Evolutionary conservation across 1,140 invertebrate genomes (phyloP).

Genomic region (Drosophila seguyi): DNA sequence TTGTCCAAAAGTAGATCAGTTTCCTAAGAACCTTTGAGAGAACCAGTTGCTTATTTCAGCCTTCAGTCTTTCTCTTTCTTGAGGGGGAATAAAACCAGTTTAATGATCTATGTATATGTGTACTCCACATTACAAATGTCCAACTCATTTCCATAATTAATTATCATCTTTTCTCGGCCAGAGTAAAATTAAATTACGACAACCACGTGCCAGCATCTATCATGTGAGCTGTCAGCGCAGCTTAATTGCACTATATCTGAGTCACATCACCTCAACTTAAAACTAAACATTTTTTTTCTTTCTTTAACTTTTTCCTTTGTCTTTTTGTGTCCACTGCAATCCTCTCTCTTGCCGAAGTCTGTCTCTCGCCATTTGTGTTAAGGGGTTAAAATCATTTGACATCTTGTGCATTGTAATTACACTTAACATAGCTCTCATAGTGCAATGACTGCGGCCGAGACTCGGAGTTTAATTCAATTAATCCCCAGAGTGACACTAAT

Average conservation of each 20-base stretch:
- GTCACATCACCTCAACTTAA: slow-evolving; percentile 18
- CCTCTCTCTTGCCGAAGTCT: slow-evolving; percentile 28
- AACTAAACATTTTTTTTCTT: slow-evolving; percentile 24
- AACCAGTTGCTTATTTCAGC: slow-evolving; percentile 23
- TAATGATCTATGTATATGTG: slow-evolving; percentile 6
- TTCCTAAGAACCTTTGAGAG: not conserved
- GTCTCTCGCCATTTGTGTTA: slow-evolving; percentile 49
- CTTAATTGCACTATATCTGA: slow-evolving; percentile 44
- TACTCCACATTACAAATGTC: slow-evolving; percentile 41
- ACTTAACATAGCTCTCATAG: slow-evolving; percentile 50
- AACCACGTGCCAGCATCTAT: slow-evolving; percentile 46
- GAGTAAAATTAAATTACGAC: slow-evolving; percentile 41
- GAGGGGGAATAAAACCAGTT: slow-evolving; percentile 15
- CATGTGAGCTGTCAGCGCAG: slow-evolving; percentile 32
- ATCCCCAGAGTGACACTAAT: slow-evolving; percentile 46
- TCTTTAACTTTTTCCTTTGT: slow-evolving; percentile 35
- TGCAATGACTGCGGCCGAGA: slow-evolving; percentile 23
- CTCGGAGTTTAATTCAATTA: slow-evolving; percentile 64
- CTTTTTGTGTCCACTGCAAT: slow-evolving; percentile 27
- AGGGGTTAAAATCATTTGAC: slow-evolving; percentile 76
- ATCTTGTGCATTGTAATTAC: slow-evolving; percentile 71
- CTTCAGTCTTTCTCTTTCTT: slow-evolving; percentile 15
- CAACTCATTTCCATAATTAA: slow-evolving; percentile 48
- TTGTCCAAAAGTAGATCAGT: slow-evolving; percentile 12
- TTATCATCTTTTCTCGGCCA: slow-evolving; percentile 40